Evolutionary conservation across 35 echinoderm and acorn worm species (phyloP).

Genomic region (Apostichopus parvimensis): DNA sequence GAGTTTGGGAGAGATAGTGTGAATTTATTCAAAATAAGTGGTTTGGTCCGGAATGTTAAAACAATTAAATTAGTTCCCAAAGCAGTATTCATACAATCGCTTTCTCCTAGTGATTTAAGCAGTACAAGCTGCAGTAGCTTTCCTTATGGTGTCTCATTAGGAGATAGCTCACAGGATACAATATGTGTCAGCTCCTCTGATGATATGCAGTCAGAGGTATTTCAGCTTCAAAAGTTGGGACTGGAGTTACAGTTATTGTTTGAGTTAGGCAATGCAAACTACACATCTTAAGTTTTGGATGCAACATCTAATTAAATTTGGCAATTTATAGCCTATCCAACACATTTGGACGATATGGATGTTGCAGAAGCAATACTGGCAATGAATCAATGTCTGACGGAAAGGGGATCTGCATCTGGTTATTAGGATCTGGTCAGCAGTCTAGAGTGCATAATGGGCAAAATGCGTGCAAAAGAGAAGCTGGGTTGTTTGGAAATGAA

Average conservation of each 20-base stretch:
- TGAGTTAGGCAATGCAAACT: not conserved
- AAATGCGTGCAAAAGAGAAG: conserved; percentile 3
- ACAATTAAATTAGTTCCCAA: too few species aligned
- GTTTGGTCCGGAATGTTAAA: too few species aligned
- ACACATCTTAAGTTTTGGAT: conserved; percentile 14
- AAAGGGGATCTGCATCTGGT: conserved; percentile 20
- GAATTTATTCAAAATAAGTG: too few species aligned
- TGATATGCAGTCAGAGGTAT: conserved; percentile 32
- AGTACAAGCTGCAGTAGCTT: too few species aligned
- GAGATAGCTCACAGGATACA: too few species aligned
- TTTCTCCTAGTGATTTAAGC: too few species aligned
- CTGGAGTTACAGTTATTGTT: not conserved
- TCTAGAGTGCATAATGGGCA: conserved; percentile 29
- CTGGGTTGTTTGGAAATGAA: conserved; percentile 33
- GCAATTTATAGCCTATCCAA: conserved; percentile 23
- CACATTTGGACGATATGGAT: not conserved
- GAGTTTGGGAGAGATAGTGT: too few species aligned
- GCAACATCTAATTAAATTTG: not conserved
- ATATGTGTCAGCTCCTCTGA: not conserved
- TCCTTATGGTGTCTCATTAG: too few species aligned
- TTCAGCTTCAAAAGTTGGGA: not conserved
- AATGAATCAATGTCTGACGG: not conserved
- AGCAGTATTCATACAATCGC: too few species aligned
- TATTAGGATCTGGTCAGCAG: conserved; percentile 26
- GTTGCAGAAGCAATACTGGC: not conserved